Percentiles rank a stretch among this genome's conserved stretches.
phyloP scores from a whole-genome alignment of 2,797 vertebrate species.

The Danio jaintianensis region DNA sequence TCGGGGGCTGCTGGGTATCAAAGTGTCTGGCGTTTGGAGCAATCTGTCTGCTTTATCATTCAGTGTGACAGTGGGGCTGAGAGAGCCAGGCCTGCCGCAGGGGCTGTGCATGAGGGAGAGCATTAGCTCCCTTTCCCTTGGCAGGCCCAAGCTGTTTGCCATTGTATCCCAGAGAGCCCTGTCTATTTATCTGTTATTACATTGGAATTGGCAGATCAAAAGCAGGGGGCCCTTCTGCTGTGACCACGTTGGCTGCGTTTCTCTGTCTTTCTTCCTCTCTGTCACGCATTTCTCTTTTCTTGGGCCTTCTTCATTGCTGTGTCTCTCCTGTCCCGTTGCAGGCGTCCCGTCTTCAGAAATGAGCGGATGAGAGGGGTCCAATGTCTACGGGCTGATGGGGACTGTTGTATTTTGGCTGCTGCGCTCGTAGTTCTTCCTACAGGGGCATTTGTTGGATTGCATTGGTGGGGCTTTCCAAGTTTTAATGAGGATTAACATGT shows the following conservation, averaged over 20 bases:
- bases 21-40: conserved; percentile 86
- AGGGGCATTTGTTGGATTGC: conserved; percentile 62
- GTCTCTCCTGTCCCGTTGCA: conserved; percentile 21
- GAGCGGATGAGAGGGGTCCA: conserved; percentile 54
- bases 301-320: conserved; percentile 15
- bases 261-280: conserved; percentile 49
- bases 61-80: conserved; percentile 77
- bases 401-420: conserved; percentile 66
- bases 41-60: conserved; percentile 88
- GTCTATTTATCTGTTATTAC: conserved; percentile 83
- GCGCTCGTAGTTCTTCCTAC: conserved; percentile 64
- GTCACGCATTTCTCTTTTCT: conserved; percentile 9
- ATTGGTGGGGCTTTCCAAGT: conserved; percentile 76
- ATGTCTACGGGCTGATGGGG: conserved; percentile 43
- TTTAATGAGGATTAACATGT: conserved; percentile 84
- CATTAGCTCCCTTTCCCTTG: conserved; percentile 79
- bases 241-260: conserved; percentile 70
- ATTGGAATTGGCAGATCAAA: conserved; percentile 79
- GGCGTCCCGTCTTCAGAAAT: conserved; percentile 57
- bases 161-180: conserved; percentile 77
- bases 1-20: conserved; percentile 79
- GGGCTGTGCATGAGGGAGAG: conserved; percentile 70
- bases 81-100: conserved; percentile 67
- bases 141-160: conserved; percentile 80
- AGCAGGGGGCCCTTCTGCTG: conserved; percentile 72